phyloP scores from a whole-genome alignment of 2,113 vertebrate species.

The Oxygymnocypris stewartii region DNA sequence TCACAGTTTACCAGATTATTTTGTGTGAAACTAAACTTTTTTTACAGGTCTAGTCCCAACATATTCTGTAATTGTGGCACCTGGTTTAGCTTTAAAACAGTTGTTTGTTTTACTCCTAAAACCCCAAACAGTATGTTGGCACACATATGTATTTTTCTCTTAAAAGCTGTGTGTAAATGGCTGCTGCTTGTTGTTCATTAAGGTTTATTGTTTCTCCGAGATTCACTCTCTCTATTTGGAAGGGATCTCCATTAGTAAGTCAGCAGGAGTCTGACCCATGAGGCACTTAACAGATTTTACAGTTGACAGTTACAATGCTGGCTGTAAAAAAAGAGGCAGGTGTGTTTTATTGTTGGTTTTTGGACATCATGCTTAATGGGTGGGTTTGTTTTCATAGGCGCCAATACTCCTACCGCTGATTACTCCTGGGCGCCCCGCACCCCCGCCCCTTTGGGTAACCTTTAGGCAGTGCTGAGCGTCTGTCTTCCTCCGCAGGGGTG shows the following conservation, averaged over 20 bases:
- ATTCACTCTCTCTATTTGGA: conserved; percentile 14
- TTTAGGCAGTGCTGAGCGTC: conserved; percentile 40
- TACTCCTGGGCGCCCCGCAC: not conserved
- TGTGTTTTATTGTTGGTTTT: conserved; percentile 45
- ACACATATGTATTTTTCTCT: not conserved
- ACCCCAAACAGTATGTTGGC: not conserved
- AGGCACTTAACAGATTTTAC: conserved; percentile 34
- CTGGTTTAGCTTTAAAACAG: not conserved
- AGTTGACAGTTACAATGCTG: conserved; percentile 38
- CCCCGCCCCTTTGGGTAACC: conserved; percentile 36
- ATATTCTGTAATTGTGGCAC: not conserved
- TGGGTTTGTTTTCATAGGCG: not conserved
- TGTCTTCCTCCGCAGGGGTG: conserved; percentile 45
- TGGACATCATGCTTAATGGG: not conserved
- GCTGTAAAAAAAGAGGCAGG: conserved; percentile 17
- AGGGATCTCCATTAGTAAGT: conserved; percentile 36
- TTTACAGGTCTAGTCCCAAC: not conserved
- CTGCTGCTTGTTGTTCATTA: conserved; percentile 35
- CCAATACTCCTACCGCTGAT: not conserved
- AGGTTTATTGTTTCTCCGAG: conserved; percentile 33
- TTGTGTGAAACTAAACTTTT: too few species aligned
- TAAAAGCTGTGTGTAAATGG: conserved; percentile 34
- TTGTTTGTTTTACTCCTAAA: not conserved
- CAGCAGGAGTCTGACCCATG: conserved; percentile 10
- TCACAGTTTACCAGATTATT: too few species aligned